A percentile compares a stretch with the other conserved stretches of the same genome.
Evolutionary conservation across 2,888 invertebrate species (phyloP).

Genomic region (Neoascia interrupta): DNA sequence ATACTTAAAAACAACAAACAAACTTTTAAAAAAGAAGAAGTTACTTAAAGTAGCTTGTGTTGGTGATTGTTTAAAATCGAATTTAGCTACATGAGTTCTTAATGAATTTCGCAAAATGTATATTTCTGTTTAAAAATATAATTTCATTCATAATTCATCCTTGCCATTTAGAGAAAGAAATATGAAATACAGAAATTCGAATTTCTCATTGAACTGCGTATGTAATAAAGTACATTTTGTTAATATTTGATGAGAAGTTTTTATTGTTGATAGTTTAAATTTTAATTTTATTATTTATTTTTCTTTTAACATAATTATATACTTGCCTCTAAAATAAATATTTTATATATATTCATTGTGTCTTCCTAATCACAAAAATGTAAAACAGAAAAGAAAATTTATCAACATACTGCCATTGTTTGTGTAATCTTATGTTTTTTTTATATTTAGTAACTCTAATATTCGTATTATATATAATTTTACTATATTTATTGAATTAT

Average conservation of each 20-base stretch:
- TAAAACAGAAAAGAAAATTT: constrained; percentile 8
- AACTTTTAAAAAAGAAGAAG: no score
- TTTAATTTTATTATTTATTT: constrained; percentile 62
- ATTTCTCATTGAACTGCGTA: constrained; percentile 35
- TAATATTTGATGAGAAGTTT: constrained; percentile 38
- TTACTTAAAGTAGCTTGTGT: constrained; percentile 16
- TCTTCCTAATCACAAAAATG: constrained; percentile 56
- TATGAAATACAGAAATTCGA: constrained; percentile 28
- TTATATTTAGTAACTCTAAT: not conserved
- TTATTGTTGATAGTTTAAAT: constrained; percentile 28
- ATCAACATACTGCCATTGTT: constrained; percentile 66
- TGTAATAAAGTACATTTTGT: not conserved
- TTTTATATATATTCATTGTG: constrained; percentile 22
- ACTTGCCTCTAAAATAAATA: not conserved
- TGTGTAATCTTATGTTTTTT: constrained; percentile 54
- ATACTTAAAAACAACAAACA: constrained; percentile 27
- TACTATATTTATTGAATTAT: constrained; percentile 58
- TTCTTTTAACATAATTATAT: constrained; percentile 24
- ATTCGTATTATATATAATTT: constrained; percentile 24
- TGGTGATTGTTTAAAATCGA: no score
- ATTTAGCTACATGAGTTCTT: no score
- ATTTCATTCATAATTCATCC: constrained; percentile 60
- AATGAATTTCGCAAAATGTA: constrained; percentile 34
- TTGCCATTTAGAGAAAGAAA: constrained; percentile 55
- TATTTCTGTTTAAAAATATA: constrained; percentile 55